These are phyloP conservation scores for Toxostoma redivivum DNA, from an alignment of 2,113 vertebrate species.

Conservation along the genomic window DNA sequence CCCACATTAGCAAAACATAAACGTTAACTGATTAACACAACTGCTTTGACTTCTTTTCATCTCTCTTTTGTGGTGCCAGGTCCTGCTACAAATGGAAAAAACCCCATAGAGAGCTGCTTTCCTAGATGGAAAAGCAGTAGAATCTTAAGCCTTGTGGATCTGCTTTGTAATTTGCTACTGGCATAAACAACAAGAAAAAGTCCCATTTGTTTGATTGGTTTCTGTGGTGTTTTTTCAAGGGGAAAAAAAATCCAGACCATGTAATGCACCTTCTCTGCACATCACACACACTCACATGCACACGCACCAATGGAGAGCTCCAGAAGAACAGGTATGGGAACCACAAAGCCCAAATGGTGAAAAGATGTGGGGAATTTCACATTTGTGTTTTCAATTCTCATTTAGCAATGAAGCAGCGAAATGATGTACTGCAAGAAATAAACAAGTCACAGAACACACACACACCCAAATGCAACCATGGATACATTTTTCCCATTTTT, in stretches of 20 bases:
- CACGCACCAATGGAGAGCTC: conserved; percentile 1
- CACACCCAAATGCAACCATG: conserved; percentile 8
- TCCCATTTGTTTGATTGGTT: conserved; percentile 13
- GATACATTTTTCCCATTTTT: conserved; percentile 2
- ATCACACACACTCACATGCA: neutral
- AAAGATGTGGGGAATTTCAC: neutral
- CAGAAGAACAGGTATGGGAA: conserved; percentile 35
- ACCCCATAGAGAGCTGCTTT: neutral
- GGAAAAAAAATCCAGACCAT: conserved; percentile 28
- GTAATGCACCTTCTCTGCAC: conserved; percentile 33
- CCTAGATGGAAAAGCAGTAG: neutral
- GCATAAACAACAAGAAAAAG: conserved; percentile 23
- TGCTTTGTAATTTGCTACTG: conserved; percentile 38
- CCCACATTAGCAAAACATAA: conserved; percentile 27
- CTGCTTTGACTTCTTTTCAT: conserved; percentile 5
- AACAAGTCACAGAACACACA: conserved; percentile 52
- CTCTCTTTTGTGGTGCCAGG: conserved; percentile 20
- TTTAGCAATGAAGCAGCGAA: conserved; percentile 37
- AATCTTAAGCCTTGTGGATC: conserved; percentile 27
- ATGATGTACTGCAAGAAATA: conserved; percentile 16
- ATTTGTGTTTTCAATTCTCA: neutral
- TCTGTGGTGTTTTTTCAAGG: neutral
- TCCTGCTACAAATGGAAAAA: conserved; percentile 35
- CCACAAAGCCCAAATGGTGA: neutral
- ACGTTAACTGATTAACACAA: conserved; percentile 11